Evolutionary conservation across 1,140 invertebrate genomes (phyloP), one percentile per base, ranked within the genome.

Genomic region (Drosophila tani): DNA sequence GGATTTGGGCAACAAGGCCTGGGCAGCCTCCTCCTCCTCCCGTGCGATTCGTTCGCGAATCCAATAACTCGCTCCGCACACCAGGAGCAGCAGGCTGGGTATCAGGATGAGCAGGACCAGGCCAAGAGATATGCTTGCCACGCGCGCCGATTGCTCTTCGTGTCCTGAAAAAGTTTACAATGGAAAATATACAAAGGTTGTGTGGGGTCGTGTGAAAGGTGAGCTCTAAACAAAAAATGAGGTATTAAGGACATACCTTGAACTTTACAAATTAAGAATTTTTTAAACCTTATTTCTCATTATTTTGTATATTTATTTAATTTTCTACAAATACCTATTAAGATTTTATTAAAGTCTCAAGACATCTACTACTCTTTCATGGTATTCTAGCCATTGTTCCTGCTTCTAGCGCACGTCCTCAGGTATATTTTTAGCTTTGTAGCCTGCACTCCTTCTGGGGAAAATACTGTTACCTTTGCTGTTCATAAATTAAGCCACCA

Each of bases 91-190:
- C 14, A 97, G 79, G 29, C 97, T 94, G 0, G 97, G 97, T 62
- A 97, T 93, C 73, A 98, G 93, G 24, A 97, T 95, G 19, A 95
- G 95, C 19, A 97, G 91, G 64, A 97, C 95, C 79, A 97, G 96
- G 51, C 96, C 96, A 79, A 95, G 94, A 6, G 96, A 96, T n/a
- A 96, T 93, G 24, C 96, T 96, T 3, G 96, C 95, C 77, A 96
- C 95, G 43, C 96, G 94, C 5, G 95, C 94, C 38, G 96, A 96
- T 88, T 96, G 96, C 92, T 97, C 96, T 90, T 97, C 95, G 74
- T 96, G 95, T 91, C 96, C 96, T 97, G 93, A 69, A 75, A 51
- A 62, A 55, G 32, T 62, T n/a, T 43, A 50, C 49, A 82, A 82
- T 27, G 58, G 29, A 69, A 41, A 81, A 50, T 75, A 38, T 9